Evolutionary conservation across 2,888 invertebrate species (phyloP).

Genomic region (Meteorus colon): DNA sequence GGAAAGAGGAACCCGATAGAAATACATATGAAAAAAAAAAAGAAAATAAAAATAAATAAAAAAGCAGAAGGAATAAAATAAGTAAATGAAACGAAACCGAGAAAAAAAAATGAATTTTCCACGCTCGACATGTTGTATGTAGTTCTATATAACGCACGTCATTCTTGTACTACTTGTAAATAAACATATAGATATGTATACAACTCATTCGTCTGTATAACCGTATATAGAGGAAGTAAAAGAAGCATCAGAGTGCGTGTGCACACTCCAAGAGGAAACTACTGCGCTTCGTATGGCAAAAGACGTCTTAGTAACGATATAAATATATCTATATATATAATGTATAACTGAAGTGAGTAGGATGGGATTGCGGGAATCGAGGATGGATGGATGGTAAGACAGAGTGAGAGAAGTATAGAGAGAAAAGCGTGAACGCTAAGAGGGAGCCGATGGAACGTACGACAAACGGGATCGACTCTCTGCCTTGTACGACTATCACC

Average conservation of each 20-base stretch:
- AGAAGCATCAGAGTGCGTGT: constrained; percentile 27
- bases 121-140: constrained; percentile 46
- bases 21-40: constrained; percentile 30
- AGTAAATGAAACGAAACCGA: too few species aligned
- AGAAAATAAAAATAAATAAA: constrained; percentile 28
- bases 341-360: constrained; percentile 9
- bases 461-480: constrained; percentile 38
- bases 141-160: not conserved
- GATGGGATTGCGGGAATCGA: constrained; percentile 29
- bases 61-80: too few species aligned
- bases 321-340: constrained; percentile 4
- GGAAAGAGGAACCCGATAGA: constrained; percentile 35
- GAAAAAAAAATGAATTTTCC: constrained; percentile 45
- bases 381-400: constrained; percentile 25
- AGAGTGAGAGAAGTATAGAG: not conserved
- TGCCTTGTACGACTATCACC: constrained; percentile 27
- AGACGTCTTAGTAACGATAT: constrained; percentile 22
- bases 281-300: not conserved
- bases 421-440: not conserved
- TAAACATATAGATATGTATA: not conserved
- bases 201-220: constrained; percentile 19
- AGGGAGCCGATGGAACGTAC: not conserved
- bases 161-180: constrained; percentile 2
- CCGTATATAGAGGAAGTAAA: constrained; percentile 26
- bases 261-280: not conserved